Evolutionary conservation across 2,888 invertebrate genomes (phyloP).

Genomic region (Craniophora ligustri): DNA sequence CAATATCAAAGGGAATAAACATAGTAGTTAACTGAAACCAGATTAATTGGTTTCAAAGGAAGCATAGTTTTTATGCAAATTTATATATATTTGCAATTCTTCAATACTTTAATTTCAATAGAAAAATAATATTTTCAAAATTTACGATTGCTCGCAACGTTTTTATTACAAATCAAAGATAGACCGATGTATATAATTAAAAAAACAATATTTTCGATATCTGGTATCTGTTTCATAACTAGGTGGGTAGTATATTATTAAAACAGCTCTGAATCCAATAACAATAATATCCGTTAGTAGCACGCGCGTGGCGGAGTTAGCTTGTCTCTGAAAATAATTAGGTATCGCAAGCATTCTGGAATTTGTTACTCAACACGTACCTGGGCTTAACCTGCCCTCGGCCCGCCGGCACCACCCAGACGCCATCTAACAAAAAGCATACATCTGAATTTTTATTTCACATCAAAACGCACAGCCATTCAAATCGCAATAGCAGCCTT

Average conservation of each 20-base stretch:
- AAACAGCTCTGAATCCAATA: not conserved
- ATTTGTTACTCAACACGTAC: slow-evolving; percentile 48
- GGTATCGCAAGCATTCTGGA: slow-evolving; percentile 18
- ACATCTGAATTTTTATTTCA: slow-evolving; percentile 69
- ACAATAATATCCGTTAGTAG: not conserved
- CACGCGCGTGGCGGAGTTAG: not conserved
- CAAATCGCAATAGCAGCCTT: slow-evolving; percentile 76
- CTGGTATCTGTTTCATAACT: not conserved
- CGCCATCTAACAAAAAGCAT: slow-evolving; percentile 82
- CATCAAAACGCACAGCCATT: slow-evolving; percentile 75
- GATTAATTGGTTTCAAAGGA: not conserved
- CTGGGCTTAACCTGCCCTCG: slow-evolving; percentile 44
- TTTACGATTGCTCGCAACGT: not conserved
- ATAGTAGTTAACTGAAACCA: no score
- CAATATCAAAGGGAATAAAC: not conserved
- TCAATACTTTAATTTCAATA: no score
- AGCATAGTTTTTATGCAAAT: not conserved
- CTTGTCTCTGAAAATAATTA: slow-evolving; percentile 8
- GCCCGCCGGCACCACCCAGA: slow-evolving; percentile 41
- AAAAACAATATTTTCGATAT: not conserved
- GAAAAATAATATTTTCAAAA: not conserved
- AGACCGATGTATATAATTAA: not conserved
- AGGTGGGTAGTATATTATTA: not conserved
- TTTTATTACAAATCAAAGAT: not conserved
- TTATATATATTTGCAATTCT: no score